A percentile compares a stretch with the other conserved stretches of the same genome.
phyloP scores from a whole-genome alignment of 2,888 invertebrate species.

The Torymus texanus region DNA sequence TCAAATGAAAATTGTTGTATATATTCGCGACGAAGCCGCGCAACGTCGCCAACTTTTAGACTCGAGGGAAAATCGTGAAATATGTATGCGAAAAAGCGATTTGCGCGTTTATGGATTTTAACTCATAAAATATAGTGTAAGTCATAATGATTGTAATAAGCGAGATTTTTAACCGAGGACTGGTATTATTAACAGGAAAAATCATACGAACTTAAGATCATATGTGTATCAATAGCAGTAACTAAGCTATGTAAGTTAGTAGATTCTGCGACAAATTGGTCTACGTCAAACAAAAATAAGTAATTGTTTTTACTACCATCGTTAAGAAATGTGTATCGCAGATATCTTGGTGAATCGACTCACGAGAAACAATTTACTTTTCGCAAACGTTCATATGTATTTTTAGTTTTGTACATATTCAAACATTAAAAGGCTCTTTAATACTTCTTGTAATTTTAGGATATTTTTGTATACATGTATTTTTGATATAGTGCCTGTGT shows the following conservation, averaged over 20 bases:
- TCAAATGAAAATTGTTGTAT: neutral
- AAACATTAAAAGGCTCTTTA: constrained; percentile 68
- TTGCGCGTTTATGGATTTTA: constrained; percentile 12
- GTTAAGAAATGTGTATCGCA: no score
- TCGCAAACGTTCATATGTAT: constrained; percentile 61
- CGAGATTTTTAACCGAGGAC: constrained; percentile 51
- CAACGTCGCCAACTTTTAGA: constrained; percentile 66
- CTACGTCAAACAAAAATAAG: no score
- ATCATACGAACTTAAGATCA: constrained; percentile 33
- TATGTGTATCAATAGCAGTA: constrained; percentile 27
- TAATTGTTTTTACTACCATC: no score
- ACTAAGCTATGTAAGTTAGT: constrained; percentile 17
- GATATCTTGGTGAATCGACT: no score
- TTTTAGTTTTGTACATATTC: constrained; percentile 71
- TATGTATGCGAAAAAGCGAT: constrained; percentile 14
- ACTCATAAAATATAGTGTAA: constrained; percentile 27
- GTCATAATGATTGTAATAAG: constrained; percentile 48
- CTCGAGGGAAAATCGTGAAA: constrained; percentile 62
- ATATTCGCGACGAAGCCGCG: constrained; percentile 64
- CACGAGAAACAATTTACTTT: no score
- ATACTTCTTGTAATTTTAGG: constrained; percentile 66
- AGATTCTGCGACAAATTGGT: neutral
- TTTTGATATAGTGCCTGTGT: constrained; percentile 67
- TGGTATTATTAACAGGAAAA: constrained; percentile 52
- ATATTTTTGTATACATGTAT: constrained; percentile 70